Evolutionary conservation across 2,797 vertebrate species (phyloP), one percentile per base, ranked within the genome.

Genomic region (Typhlichthys subterraneus): DNA sequence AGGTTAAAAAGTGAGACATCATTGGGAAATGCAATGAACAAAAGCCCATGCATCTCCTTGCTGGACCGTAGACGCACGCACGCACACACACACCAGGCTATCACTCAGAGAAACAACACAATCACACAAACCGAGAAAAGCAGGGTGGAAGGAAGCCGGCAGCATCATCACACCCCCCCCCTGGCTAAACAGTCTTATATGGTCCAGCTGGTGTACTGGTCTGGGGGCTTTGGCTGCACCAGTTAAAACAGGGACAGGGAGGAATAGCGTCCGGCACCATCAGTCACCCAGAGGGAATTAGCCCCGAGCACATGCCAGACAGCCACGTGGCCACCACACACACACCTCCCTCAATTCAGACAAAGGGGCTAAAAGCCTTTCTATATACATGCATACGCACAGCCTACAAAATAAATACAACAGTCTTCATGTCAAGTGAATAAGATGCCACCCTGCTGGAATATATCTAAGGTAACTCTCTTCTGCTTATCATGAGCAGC

Each of bases 191-290:
- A 69, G 70, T 59, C 68, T 88, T 81, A 74, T 77, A 51, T 80
- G 12, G 13, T 75, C 84, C 88, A 85, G 82, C 87, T 88, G 83
- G 80, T 86, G 80, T 67, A 75, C 82, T 91, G 19, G 19, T 23
- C 19, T 23, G 19, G 19, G 19, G 2, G 19, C 90, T 87, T 87
- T 83, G 79, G 81, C 73, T 70, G 72, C 75, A 80, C 67, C 73
- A 81, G 54, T 88, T 88, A 89, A 89, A 72, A 55, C 23, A 59
- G 63, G n/a, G 15, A 52, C 38, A 81, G 77, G 66, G 62, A 75
- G 73, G 77, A 81, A 84, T 63, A 65, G 70, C 83, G 81, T 54
- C 80, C 63, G 23, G 53, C 33, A 75, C 77, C 74, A 76, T 78
- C 79, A 83, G 69, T 77, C 46, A 47, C 79, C 84, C 55, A 23